Conservation (phyloP, 2,888 invertebrate genomes). For the Teinopalpus imperialis region DNA sequence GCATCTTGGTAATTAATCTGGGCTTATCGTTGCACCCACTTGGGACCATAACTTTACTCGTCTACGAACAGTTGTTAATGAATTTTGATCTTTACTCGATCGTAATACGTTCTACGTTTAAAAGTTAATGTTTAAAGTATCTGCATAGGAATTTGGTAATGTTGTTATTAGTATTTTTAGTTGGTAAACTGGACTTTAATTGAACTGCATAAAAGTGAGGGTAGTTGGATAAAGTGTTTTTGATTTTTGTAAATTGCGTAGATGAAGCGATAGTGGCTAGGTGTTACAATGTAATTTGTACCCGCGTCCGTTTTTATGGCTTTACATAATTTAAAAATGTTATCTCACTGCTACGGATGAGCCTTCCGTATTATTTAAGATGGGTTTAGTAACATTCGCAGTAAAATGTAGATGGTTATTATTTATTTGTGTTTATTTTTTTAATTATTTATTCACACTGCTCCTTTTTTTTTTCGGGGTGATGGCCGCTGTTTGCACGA, state of each 20-base stretch:
- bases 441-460: no score
- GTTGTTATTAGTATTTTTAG: conserved; percentile 15
- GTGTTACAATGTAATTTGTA: conserved; percentile 27
- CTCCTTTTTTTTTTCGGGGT: no score
- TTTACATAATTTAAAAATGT: conserved; percentile 20
- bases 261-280: conserved; percentile 22
- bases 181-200: conserved; percentile 21
- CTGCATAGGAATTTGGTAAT: not conserved
- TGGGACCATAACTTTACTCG: not conserved
- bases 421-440: not conserved
- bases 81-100: conserved; percentile 1
- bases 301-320: conserved; percentile 20
- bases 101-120: not conserved
- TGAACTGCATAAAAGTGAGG: conserved; percentile 17
- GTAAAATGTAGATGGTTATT: not conserved
- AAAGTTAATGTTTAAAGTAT: not conserved
- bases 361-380: conserved; percentile 7
- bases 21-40: conserved; percentile 41
- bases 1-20: conserved; percentile 73
- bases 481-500: no score
- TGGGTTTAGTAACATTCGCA: not conserved
- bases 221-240: conserved; percentile 12
- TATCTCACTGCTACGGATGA: conserved; percentile 19
- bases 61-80: not conserved
- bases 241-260: conserved; percentile 16